A percentile compares a stretch with the other conserved stretches of the same genome.
These are phyloP conservation scores for Odontomachus brunneus DNA, from an alignment of 1,140 invertebrate species.

Conservation along the genomic window DNA sequence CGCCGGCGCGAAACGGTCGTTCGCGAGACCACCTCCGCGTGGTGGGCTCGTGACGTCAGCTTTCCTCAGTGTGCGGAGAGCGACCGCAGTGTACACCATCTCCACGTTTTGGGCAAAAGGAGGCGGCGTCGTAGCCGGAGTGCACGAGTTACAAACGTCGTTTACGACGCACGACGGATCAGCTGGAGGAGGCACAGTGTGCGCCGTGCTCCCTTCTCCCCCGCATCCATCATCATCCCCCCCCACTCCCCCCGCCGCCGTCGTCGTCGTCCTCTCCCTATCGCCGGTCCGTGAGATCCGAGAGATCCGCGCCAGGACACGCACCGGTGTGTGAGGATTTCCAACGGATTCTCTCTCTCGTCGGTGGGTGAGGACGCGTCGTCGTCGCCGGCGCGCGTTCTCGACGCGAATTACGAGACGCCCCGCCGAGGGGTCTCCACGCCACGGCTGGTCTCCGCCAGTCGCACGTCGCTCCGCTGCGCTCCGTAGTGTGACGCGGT, in stretches of 20 bases:
- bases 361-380: slow-evolving; percentile 19
- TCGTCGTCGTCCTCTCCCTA: background rate
- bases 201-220: slow-evolving; percentile 3
- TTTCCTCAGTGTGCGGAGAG: slow-evolving; percentile 84
- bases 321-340: slow-evolving; percentile 24
- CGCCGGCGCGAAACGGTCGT: slow-evolving; percentile 79
- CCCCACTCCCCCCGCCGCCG: background rate
- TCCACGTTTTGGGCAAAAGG: slow-evolving; percentile 77
- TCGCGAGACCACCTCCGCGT: slow-evolving; percentile 83
- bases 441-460: slow-evolving; percentile 5
- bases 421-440: no score
- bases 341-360: background rate
- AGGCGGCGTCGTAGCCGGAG: slow-evolving; percentile 70
- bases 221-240: background rate
- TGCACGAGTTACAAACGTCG: slow-evolving; percentile 59
- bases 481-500: slow-evolving; percentile 53
- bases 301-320: background rate
- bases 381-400: background rate
- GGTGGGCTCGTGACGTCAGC: slow-evolving; percentile 84
- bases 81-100: slow-evolving; percentile 84
- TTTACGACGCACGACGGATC: slow-evolving; percentile 33
- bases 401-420: no score
- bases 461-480: background rate
- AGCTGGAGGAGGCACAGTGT: slow-evolving; percentile 43
- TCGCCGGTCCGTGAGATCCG: background rate